A percentile compares a stretch with the other conserved stretches of the same genome.
Evolutionary conservation across 2,888 invertebrate genomes (phyloP).

Genomic region (Hirtodrosophila trivittata): DNA sequence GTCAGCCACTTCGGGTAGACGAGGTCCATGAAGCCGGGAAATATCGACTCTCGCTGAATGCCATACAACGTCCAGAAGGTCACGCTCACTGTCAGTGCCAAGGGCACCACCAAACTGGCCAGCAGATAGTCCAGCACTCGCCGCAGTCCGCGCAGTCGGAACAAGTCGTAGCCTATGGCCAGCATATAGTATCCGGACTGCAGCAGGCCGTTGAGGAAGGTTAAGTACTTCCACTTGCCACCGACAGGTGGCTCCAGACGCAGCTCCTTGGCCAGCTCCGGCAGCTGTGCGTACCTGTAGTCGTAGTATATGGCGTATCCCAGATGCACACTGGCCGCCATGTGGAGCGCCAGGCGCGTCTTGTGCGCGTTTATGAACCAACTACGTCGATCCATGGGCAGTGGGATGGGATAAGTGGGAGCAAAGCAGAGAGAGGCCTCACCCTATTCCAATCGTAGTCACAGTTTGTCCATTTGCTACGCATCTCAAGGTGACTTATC

Average conservation of each 20-base stretch:
- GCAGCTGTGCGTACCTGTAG: constrained; percentile 34
- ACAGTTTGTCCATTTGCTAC: too few species aligned
- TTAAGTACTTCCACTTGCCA: constrained; percentile 64
- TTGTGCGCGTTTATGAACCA: neutral
- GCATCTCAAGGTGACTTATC: too few species aligned
- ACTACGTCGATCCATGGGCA: constrained; percentile 23
- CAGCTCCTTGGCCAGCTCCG: constrained; percentile 25
- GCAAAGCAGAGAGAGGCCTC: neutral
- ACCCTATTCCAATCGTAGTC: too few species aligned
- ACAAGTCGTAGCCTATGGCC: constrained; percentile 39
- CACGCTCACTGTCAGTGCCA: constrained; percentile 37
- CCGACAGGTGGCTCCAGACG: constrained; percentile 38
- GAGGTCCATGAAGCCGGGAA: constrained; percentile 27
- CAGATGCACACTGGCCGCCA: constrained; percentile 30
- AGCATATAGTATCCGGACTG: constrained; percentile 43
- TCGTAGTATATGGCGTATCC: constrained; percentile 51
- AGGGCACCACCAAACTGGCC: constrained; percentile 40
- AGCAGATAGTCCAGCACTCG: constrained; percentile 37
- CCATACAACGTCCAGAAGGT: constrained; percentile 54
- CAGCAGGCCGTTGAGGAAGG: constrained; percentile 46
- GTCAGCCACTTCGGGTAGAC: constrained; percentile 56
- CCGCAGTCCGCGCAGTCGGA: neutral
- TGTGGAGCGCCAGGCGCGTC: constrained; percentile 35
- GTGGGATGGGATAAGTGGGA: neutral
- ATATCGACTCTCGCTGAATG: constrained; percentile 31